phyloP scores from a whole-genome alignment of 2,797 vertebrate genomes.

The Poecilia gillii region DNA sequence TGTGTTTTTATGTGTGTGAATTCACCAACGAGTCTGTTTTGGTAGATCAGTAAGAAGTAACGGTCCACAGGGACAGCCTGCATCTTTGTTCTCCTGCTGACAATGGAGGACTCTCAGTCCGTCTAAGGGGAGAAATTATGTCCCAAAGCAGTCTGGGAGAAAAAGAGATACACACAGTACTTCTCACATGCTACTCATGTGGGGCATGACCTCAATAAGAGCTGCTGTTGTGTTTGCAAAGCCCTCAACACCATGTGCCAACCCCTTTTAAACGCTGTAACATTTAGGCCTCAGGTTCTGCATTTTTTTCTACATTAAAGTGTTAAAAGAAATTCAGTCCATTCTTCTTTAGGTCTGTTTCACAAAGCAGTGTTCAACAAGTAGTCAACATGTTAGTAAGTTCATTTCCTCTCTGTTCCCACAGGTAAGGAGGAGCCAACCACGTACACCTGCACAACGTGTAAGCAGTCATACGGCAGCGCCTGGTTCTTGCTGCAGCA shows the following conservation, averaged over 20 bases:
- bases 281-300: slow-evolving; percentile 58
- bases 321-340: neutral
- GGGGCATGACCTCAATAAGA: slow-evolving; percentile 78
- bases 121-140: slow-evolving; percentile 70
- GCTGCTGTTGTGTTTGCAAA: slow-evolving; percentile 68
- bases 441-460: slow-evolving; percentile 99
- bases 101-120: slow-evolving; percentile 72
- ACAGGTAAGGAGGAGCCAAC: slow-evolving; percentile 99
- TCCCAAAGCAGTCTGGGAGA: slow-evolving; percentile 74
- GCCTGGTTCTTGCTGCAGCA: slow-evolving; percentile 99
- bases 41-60: slow-evolving; percentile 74
- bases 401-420: slow-evolving; percentile 72
- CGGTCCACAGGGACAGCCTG: slow-evolving; percentile 61
- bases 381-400: neutral
- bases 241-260: slow-evolving; percentile 66
- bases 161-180: slow-evolving; percentile 60
- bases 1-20: slow-evolving; percentile 35
- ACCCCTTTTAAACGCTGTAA: slow-evolving; percentile 65
- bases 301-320: slow-evolving; percentile 1
- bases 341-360: neutral
- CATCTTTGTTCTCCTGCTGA: slow-evolving; percentile 80
- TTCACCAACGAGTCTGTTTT: slow-evolving; percentile 61
- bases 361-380: neutral
- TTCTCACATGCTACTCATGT: slow-evolving; percentile 77
- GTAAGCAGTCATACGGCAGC: slow-evolving; percentile 98